These are phyloP conservation scores for Masticophis lateralis DNA, from an alignment of 2,797 vertebrate species.

Conservation along the genomic window DNA sequence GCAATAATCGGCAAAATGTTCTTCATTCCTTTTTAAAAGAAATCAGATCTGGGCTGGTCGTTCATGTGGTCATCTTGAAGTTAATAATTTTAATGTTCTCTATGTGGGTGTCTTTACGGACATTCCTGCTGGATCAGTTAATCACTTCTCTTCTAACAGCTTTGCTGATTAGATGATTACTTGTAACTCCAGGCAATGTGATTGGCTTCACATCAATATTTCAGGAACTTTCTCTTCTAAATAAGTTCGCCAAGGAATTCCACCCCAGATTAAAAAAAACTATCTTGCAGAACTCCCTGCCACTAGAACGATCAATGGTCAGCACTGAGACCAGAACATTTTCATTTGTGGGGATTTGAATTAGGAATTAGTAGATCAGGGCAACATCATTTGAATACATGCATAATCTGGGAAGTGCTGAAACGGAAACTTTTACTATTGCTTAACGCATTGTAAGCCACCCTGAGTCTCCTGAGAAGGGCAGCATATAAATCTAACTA, in stretches of 20 bases:
- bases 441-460: no score
- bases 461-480: no score
- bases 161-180: background rate
- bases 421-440: background rate
- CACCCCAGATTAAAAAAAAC: background rate
- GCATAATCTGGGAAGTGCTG: background rate
- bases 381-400: background rate
- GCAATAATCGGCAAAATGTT: background rate
- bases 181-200: background rate
- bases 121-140: background rate
- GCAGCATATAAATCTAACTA: no score
- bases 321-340: background rate
- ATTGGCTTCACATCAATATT: background rate
- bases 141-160: no score
- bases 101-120: background rate
- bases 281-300: background rate
- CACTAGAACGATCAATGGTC: background rate
- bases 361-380: background rate
- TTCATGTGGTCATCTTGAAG: background rate
- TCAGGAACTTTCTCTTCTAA: background rate
- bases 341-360: background rate
- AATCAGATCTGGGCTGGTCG: background rate
- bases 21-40: background rate
- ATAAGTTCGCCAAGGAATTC: background rate
- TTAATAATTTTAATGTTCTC: background rate